A percentile compares a stretch with the other conserved stretches of the same genome.
Evolutionary conservation across 1,140 invertebrate species (phyloP).

Genomic region (Drosophila arawakana): DNA sequence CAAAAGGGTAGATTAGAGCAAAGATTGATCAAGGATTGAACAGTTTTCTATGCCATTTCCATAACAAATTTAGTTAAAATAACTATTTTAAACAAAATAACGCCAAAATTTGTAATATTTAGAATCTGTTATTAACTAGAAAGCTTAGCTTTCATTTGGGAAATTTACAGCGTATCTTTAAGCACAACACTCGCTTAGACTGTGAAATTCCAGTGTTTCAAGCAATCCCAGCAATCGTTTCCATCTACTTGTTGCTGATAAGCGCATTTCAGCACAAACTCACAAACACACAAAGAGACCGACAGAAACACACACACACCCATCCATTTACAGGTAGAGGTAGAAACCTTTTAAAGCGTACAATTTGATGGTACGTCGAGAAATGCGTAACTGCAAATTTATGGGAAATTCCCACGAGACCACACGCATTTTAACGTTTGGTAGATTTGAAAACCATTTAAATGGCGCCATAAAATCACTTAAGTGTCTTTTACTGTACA

Average conservation of each 20-base stretch:
- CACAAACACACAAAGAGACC: background rate
- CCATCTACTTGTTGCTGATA: conserved; percentile 69
- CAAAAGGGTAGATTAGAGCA: background rate
- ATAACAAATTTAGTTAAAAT: too few relatives aligned
- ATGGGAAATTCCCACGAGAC: conserved; percentile 33
- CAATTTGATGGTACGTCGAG: conserved; percentile 37
- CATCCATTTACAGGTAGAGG: background rate
- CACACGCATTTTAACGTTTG: conserved; percentile 39
- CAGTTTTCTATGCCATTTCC: too few relatives aligned
- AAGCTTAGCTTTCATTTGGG: too few relatives aligned
- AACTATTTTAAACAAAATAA: too few relatives aligned
- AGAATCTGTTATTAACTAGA: too few relatives aligned
- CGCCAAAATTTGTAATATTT: too few relatives aligned
- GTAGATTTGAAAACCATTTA: conserved; percentile 74
- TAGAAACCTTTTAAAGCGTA: conserved; percentile 14
- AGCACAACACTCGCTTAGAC: background rate
- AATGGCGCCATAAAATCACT: conserved; percentile 75
- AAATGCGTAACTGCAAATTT: conserved; percentile 48
- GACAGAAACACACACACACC: background rate
- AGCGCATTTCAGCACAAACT: conserved; percentile 45
- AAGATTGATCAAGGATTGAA: background rate
- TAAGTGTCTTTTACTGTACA: conserved; percentile 67
- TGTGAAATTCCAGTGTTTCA: conserved; percentile 8
- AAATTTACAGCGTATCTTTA: background rate
- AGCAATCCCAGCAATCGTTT: conserved; percentile 26